Conservation (phyloP, 2,888 invertebrate species). For the Lepidonotus clava region DNA sequence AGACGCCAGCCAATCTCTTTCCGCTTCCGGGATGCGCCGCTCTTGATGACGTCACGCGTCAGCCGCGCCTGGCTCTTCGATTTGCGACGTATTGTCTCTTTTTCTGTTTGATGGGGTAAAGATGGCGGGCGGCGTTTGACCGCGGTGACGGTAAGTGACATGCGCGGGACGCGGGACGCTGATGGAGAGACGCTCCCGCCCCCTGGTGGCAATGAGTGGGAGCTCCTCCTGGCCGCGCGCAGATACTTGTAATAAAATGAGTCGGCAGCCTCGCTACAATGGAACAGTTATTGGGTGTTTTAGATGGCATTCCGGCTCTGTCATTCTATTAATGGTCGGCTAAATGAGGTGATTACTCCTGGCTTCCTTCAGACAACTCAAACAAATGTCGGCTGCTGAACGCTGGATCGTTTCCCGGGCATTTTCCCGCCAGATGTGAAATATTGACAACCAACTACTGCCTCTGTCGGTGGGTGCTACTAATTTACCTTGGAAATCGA, state of each 20-base stretch:
- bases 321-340: slow-evolving; percentile 13
- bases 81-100: slow-evolving; percentile 39
- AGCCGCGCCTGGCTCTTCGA: slow-evolving; percentile 2
- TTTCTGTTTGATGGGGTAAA: background rate
- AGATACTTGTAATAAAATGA: background rate
- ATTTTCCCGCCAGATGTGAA: too few species aligned
- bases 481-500: too few species aligned
- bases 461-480: too few species aligned
- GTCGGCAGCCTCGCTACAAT: slow-evolving; percentile 27
- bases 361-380: slow-evolving; percentile 2
- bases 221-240: background rate
- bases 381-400: slow-evolving; percentile 24
- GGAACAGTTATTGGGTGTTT: slow-evolving; percentile 21
- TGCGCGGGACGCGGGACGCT: background rate
- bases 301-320: slow-evolving; percentile 39
- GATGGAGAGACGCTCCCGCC: slow-evolving; percentile 28
- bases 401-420: too few species aligned
- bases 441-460: too few species aligned
- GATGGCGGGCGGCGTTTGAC: slow-evolving; percentile 41
- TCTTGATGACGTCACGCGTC: slow-evolving; percentile 44
- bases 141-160: background rate
- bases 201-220: background rate
- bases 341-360: slow-evolving; percentile 38
- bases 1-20: slow-evolving; percentile 9
- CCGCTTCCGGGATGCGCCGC: slow-evolving; percentile 40